A percentile compares a stretch with the other conserved stretches of the same genome.
Evolutionary conservation across 2,113 vertebrate species (phyloP).

Genomic region (Cephalopholis sonnerati): DNA sequence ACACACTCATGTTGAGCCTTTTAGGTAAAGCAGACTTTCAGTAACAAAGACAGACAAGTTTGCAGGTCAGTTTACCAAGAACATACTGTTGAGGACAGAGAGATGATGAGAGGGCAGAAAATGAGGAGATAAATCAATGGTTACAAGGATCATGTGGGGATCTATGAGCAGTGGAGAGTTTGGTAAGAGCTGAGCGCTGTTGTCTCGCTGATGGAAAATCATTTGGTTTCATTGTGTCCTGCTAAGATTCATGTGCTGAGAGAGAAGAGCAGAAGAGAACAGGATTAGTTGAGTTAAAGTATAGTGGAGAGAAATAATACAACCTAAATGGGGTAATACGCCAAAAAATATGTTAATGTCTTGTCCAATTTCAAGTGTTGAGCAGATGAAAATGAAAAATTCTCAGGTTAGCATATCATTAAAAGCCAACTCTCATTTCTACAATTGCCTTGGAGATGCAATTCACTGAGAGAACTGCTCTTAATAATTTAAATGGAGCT

Average conservation of each 20-base stretch:
- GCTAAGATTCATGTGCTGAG: no score
- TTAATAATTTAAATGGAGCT: background rate
- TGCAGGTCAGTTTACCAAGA: background rate
- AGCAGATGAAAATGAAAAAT: background rate
- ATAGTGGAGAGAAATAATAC: background rate
- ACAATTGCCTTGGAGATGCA: background rate
- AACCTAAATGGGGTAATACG: background rate
- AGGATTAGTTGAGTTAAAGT: no score
- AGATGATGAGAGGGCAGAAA: background rate
- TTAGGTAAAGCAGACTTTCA: conserved; percentile 4
- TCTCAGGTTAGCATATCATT: background rate
- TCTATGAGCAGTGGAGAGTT: background rate
- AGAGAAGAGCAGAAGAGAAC: background rate
- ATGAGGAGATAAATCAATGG: background rate
- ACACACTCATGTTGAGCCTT: background rate
- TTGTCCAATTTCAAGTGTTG: background rate
- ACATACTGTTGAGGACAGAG: background rate
- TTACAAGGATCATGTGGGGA: conserved; percentile 5
- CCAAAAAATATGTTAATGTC: background rate
- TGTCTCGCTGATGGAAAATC: background rate
- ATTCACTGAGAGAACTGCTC: background rate
- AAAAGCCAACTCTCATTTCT: background rate
- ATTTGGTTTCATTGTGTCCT: background rate
- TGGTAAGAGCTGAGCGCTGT: background rate
- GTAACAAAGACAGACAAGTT: background rate